These are phyloP conservation scores for Ectropis grisescens DNA, from an alignment of 1,140 invertebrate genomes.

Conservation along the genomic window DNA sequence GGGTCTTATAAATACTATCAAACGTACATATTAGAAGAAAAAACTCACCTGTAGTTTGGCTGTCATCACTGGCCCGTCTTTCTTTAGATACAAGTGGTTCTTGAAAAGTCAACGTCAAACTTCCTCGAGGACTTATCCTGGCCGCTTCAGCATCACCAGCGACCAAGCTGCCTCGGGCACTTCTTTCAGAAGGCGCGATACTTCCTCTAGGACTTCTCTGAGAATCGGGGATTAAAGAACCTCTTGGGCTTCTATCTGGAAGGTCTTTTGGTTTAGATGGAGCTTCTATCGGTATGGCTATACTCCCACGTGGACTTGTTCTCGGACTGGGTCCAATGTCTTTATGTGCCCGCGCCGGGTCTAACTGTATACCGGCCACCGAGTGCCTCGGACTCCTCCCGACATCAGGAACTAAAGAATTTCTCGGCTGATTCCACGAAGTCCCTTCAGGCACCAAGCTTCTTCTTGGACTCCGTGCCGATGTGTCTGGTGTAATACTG, in stretches of 20 bases:
- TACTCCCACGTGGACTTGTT: constrained; percentile 74
- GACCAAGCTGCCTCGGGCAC: constrained; percentile 65
- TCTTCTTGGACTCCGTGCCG: constrained; percentile 70
- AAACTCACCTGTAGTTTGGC: constrained; percentile 42
- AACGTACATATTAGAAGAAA: neutral
- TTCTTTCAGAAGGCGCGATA: constrained; percentile 61
- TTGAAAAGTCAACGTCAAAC: constrained; percentile 72
- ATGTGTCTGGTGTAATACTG: constrained; percentile 72
- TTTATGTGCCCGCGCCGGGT: constrained; percentile 71
- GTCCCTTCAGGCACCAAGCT: constrained; percentile 72
- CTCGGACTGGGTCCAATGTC: constrained; percentile 70
- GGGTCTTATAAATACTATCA: too few relatives aligned
- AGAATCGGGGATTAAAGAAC: constrained; percentile 71
- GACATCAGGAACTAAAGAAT: constrained; percentile 57
- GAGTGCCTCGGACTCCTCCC: constrained; percentile 74
- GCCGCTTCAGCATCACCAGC: constrained; percentile 62
- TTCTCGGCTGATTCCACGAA: constrained; percentile 63
- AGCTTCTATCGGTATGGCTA: constrained; percentile 67
- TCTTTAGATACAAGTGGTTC: constrained; percentile 69
- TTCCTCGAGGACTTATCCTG: constrained; percentile 70
- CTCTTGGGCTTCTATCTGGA: constrained; percentile 72
- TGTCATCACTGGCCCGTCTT: constrained; percentile 74
- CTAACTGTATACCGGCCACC: constrained; percentile 62
- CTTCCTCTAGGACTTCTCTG: constrained; percentile 74
- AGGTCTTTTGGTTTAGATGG: constrained; percentile 48